Conservation (phyloP, 2,797 vertebrate genomes). For the Bradypus variegatus region DNA sequence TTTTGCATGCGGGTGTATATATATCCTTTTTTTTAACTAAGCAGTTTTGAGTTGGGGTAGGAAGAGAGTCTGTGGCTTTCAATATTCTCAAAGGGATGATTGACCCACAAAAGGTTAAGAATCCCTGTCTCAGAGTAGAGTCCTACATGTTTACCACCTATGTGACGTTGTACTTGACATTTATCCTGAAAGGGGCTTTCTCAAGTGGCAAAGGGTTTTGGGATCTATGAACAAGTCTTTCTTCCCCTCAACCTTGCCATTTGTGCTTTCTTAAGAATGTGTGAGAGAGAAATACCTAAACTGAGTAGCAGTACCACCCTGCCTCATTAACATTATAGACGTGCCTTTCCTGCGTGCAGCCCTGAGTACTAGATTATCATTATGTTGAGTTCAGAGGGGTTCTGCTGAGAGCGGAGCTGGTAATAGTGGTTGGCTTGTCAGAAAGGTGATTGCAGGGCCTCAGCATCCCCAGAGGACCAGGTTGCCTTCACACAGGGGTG, state of each 20-base stretch:
- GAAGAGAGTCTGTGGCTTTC: background rate
- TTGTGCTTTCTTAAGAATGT: conserved; percentile 2
- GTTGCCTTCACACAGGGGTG: background rate
- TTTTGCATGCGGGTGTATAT: background rate
- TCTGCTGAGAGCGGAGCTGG: background rate
- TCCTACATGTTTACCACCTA: background rate
- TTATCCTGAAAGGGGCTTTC: background rate
- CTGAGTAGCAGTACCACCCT: background rate
- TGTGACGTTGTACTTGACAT: background rate
- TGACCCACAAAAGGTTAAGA: background rate
- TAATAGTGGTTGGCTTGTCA: background rate
- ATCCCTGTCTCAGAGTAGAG: background rate
- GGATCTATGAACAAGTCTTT: background rate
- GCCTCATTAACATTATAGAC: background rate
- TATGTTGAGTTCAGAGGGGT: background rate
- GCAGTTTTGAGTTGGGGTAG: background rate
- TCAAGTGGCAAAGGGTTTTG: background rate
- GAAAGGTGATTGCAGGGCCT: background rate
- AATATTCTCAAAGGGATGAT: conserved; percentile 6
- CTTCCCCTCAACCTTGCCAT: background rate
- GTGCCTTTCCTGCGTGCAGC: background rate
- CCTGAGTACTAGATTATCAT: background rate
- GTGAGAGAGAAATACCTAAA: too few relatives aligned
- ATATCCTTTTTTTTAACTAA: background rate
- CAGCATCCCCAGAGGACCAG: background rate